Percentiles rank a stretch among this genome's conserved stretches.
Conservation (phyloP, 2,797 vertebrate species). For the Siniperca undulata region DNA sequence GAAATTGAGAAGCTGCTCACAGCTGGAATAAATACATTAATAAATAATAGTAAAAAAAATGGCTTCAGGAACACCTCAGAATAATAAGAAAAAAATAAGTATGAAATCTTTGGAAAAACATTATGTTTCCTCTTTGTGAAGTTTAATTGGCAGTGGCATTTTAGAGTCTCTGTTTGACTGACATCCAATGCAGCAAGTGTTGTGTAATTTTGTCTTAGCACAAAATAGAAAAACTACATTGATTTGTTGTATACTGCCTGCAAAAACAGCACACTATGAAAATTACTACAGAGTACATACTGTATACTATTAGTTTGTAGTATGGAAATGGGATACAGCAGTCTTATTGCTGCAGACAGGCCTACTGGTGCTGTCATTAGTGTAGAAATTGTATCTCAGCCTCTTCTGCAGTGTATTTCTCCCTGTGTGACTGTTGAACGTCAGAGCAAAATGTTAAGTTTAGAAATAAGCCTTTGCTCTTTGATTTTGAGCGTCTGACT, state of each 20-base stretch:
- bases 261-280: not conserved
- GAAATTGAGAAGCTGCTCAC: conserved; percentile 1
- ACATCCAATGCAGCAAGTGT: not conserved
- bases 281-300: not conserved
- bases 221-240: not conserved
- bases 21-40: not conserved
- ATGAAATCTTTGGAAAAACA: not conserved
- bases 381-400: not conserved
- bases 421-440: not conserved
- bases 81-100: not conserved
- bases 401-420: not conserved
- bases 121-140: not conserved
- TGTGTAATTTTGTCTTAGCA: not conserved
- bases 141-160: conserved; percentile 8
- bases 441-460: conserved; percentile 47
- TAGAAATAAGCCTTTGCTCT: conserved; percentile 55
- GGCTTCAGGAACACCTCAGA: not conserved
- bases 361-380: not conserved
- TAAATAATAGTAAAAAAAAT: not conserved
- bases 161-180: conserved; percentile 2
- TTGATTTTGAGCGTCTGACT: conserved; percentile 56
- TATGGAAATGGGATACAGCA: not conserved
- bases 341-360: not conserved
- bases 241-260: not conserved
- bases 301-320: not conserved